Evolutionary conservation across 2,797 vertebrate genomes (phyloP).

Genomic region (Cephalopachus bancanus): DNA sequence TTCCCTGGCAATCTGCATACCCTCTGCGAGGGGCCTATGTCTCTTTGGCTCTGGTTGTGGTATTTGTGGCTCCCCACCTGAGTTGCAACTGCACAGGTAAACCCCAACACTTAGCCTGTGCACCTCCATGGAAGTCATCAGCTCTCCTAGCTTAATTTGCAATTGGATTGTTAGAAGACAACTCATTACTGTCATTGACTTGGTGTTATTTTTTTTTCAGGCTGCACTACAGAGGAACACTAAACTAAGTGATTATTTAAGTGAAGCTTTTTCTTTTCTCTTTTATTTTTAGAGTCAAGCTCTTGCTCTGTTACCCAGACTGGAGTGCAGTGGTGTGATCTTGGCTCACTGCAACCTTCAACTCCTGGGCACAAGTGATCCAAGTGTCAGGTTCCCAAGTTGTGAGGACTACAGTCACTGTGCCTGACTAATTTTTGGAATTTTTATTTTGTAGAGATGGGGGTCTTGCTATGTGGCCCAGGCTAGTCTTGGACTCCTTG

Average conservation of each 20-base stretch:
- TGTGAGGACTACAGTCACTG: too few relatives aligned
- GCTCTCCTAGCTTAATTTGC: neutral
- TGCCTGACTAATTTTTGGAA: too few relatives aligned
- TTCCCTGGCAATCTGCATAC: neutral
- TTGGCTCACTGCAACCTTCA: too few relatives aligned
- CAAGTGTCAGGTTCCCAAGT: too few relatives aligned
- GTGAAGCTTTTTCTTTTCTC: neutral
- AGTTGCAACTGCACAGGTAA: neutral
- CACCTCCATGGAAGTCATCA: neutral
- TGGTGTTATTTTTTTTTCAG: slow-evolving; percentile 36
- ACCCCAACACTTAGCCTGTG: neutral
- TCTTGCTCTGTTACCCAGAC: too few relatives aligned
- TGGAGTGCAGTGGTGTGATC: too few relatives aligned
- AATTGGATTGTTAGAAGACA: neutral
- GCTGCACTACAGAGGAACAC: neutral
- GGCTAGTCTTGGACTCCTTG: too few relatives aligned
- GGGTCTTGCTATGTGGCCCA: too few relatives aligned
- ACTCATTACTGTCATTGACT: slow-evolving; percentile 31
- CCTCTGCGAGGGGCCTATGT: neutral
- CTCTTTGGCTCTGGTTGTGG: neutral
- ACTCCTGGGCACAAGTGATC: too few relatives aligned
- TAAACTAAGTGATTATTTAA: slow-evolving; percentile 11
- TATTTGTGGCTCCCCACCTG: neutral
- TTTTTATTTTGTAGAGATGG: too few relatives aligned
- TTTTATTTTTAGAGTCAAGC: too few relatives aligned